Percentiles rank a stretch among this genome's conserved stretches.
Conservation (phyloP, 2,113 vertebrate genomes). For the Amphilophus citrinellus region DNA sequence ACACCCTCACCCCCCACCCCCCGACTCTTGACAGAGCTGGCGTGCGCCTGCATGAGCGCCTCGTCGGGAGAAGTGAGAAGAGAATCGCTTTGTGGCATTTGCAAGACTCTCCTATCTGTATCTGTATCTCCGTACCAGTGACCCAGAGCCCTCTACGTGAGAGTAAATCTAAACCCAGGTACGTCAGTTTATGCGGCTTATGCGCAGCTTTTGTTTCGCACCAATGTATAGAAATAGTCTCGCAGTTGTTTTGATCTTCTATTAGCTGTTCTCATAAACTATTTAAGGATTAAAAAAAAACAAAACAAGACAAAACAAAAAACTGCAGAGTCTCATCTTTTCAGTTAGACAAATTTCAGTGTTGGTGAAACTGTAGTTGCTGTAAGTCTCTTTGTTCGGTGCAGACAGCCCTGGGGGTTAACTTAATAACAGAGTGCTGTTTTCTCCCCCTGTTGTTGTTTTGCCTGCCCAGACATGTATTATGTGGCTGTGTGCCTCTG, state of each 20-base stretch:
- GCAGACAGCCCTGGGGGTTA: constrained; percentile 35
- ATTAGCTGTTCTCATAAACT: background rate
- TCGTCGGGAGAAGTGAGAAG: constrained; percentile 40
- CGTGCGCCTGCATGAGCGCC: constrained; percentile 15
- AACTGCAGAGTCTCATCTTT: background rate
- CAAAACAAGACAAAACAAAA: too few relatives aligned
- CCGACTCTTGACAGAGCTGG: constrained; percentile 1
- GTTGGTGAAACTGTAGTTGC: background rate
- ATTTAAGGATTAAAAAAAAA: background rate
- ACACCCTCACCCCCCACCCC: constrained; percentile 19
- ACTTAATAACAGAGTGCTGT: constrained; percentile 64
- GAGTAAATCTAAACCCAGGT: constrained; percentile 16
- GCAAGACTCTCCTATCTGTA: constrained; percentile 1
- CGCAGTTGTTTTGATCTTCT: background rate
- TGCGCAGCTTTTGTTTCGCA: background rate
- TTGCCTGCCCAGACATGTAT: constrained; percentile 59
- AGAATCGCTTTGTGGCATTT: constrained; percentile 18
- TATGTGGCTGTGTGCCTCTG: background rate
- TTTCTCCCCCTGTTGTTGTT: constrained; percentile 4
- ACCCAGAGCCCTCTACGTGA: background rate
- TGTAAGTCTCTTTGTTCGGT: constrained; percentile 47
- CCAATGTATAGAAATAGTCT: background rate
- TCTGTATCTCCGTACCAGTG: background rate
- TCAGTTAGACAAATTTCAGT: background rate
- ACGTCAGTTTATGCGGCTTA: constrained; percentile 16